Evolutionary conservation across 2,888 invertebrate genomes (phyloP), one percentile per base, ranked within the genome.

Genomic region (Hemaris fuciformis): DNA sequence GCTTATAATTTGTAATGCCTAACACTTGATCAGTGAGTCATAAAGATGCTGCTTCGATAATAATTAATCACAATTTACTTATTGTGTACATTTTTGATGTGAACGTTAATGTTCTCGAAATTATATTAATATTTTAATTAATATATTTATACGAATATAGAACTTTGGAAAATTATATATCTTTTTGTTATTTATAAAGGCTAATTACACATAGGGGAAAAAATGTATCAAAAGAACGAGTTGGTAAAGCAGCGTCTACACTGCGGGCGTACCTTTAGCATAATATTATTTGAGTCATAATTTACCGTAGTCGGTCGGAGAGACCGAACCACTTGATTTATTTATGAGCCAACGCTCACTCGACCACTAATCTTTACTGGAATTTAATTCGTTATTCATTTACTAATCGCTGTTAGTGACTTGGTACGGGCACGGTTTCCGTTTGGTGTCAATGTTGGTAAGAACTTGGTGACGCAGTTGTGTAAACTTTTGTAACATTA

Each of bases 381-480:
- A 87, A 87, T 89, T 89, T 89, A 89, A 89, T 89, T 89, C 84
- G 87, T 85, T 88, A 87, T 88, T 89, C 89, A 87, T 87, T 89
- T 87, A 87, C 84, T 86, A 85, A 87, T 86, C 85, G 85, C 75
- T 75, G 75, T 72, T 75, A 72, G 77, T 75, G 61, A 53, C 43
- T 73, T 67, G 64, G 69, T 74, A 73, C 80, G 75, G 79, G 83
- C 80, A 79, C 76, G 76, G 77, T 74, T 76, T 66, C 71, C 73
- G 74, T 74, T 72, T 79, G 74, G 76, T 81, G 53, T 31, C 10
- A 31, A 7, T 31, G 53, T 27, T 53, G 53, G 15, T 18, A 53
- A 27, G 8, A 46, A 46, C 13, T 23, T 46, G 22, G 45, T 46
- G 13, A 46, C 22, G 8, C 8, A n/a, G 22, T 10, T 34, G 34